phyloP scores from a whole-genome alignment of 2,113 vertebrate genomes.

The Anser brachyrhynchus region DNA sequence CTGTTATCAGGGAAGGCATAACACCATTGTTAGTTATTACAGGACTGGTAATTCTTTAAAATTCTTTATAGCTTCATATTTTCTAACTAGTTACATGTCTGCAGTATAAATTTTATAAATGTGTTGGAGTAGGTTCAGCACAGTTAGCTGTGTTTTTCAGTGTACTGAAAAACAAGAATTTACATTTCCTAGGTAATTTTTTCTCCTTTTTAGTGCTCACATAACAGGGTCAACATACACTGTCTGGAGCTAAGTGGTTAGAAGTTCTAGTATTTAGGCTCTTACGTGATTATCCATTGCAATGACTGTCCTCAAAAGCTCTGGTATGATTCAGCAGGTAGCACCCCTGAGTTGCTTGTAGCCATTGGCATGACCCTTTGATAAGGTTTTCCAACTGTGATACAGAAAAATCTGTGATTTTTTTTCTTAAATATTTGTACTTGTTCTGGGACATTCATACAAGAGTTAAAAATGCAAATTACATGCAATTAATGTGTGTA shows the following conservation, averaged over 20 bases:
- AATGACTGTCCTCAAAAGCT: neutral
- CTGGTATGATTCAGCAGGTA: neutral
- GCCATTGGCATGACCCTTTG: neutral
- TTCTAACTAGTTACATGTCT: neutral
- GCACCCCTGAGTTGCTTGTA: neutral
- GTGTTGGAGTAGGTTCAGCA: neutral
- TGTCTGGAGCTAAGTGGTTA: neutral
- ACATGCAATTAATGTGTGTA: neutral
- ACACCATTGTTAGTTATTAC: neutral
- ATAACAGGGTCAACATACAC: neutral
- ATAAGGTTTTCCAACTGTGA: neutral
- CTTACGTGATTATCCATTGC: neutral
- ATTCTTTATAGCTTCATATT: neutral
- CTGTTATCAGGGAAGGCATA: neutral
- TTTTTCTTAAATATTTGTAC: neutral
- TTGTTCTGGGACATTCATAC: slow-evolving; percentile 8
- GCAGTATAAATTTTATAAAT: neutral
- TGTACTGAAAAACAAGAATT: neutral
- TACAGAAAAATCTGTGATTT: neutral
- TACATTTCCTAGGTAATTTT: neutral
- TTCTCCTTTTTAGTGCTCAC: neutral
- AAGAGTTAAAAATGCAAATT: neutral
- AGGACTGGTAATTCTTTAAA: neutral
- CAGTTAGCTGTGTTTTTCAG: neutral
- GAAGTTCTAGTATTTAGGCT: neutral